phyloP scores from a whole-genome alignment of 2,113 vertebrate species.

The Acanthochromis polyacanthus region DNA sequence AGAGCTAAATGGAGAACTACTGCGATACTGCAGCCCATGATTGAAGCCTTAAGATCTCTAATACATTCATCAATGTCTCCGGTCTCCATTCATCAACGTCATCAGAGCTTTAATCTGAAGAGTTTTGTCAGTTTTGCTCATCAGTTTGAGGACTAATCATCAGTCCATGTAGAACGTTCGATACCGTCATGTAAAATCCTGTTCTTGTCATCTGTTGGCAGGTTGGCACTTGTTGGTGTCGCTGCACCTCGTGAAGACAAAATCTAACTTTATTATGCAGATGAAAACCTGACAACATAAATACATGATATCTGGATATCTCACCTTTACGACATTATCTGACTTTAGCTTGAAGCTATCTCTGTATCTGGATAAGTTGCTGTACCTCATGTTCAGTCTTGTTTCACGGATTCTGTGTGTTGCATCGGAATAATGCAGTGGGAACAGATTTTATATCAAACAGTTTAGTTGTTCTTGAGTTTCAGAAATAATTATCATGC shows the following conservation, averaged over 20 bases:
- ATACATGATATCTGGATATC: too few species aligned
- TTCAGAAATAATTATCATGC: too few species aligned
- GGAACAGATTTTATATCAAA: too few species aligned
- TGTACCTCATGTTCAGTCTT: too few species aligned
- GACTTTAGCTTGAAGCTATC: not conserved
- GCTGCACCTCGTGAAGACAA: not conserved
- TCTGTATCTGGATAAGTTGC: not conserved
- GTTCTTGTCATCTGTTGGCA: slow-evolving; percentile 24
- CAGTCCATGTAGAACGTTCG: slow-evolving; percentile 64
- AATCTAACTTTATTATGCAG: not conserved
- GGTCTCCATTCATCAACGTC: slow-evolving; percentile 73
- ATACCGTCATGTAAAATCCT: slow-evolving; percentile 57
- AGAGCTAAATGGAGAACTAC: slow-evolving; percentile 24
- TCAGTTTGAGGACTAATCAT: slow-evolving; percentile 71
- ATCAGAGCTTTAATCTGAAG: slow-evolving; percentile 61
- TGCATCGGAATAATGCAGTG: too few species aligned
- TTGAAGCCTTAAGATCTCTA: slow-evolving; percentile 66
- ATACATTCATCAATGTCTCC: slow-evolving; percentile 69
- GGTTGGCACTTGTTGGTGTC: not conserved
- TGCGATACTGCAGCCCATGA: slow-evolving; percentile 45
- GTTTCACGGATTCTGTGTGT: too few species aligned
- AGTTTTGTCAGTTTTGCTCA: slow-evolving; percentile 71
- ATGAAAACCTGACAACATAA: not conserved
- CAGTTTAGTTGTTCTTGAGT: too few species aligned
- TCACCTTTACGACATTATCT: not conserved